These are phyloP conservation scores for Germaria angustata DNA, from an alignment of 2,888 invertebrate species.

Conservation along the genomic window DNA sequence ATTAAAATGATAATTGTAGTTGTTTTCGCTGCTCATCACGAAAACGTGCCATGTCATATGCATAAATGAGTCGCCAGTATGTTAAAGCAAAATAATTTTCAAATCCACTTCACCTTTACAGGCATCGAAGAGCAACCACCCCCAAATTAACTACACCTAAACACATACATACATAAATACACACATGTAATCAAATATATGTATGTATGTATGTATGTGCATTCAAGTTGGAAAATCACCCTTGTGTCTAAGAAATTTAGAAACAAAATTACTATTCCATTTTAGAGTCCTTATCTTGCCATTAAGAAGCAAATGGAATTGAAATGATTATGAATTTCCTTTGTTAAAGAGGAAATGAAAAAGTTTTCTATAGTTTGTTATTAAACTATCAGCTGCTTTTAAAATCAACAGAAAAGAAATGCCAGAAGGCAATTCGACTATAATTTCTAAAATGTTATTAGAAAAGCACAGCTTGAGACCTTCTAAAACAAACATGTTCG, in stretches of 20 bases:
- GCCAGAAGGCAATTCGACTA: not conserved
- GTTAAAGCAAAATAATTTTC: constrained; percentile 12
- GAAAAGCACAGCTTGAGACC: not conserved
- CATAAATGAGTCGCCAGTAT: not conserved
- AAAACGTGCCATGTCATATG: not conserved
- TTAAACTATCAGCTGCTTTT: constrained; percentile 25
- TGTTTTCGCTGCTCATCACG: not conserved
- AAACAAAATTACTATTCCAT: not conserved
- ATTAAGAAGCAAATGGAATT: not conserved
- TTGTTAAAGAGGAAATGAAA: constrained; percentile 2
- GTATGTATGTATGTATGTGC: no score
- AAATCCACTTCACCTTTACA: constrained; percentile 30
- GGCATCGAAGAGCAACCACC: not conserved
- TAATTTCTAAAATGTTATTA: not conserved
- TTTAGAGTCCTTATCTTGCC: not conserved
- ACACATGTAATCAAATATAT: no score
- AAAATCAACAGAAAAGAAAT: constrained; percentile 1
- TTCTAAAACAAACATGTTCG: not conserved
- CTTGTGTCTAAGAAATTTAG: not conserved
- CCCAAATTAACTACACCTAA: not conserved
- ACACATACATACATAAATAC: not conserved
- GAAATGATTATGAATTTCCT: not conserved
- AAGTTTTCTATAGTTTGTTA: constrained; percentile 20
- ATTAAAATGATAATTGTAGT: constrained; percentile 24
- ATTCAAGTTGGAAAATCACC: not conserved